Base-by-base conservation (phyloP, 1,140 invertebrate species). In the Parasteatoda tepidariorum region DNA sequence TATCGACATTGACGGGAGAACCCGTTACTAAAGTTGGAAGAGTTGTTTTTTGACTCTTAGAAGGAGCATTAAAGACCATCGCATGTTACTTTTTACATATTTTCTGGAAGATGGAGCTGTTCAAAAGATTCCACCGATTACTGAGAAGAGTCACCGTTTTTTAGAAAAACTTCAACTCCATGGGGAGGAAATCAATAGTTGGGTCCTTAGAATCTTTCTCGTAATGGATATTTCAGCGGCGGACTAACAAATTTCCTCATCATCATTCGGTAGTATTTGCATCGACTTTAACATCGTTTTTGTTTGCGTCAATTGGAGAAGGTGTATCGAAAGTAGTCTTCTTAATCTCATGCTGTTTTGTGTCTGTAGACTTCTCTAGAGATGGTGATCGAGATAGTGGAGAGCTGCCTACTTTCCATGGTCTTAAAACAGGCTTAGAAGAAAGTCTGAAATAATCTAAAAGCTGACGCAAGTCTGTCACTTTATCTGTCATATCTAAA, bases 41-140 rank as follows among this genome's bases (percentile, higher is more conserved):
- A 7, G 97, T 96, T 41, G 96, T 96, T 92, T 99, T 97, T 91
- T 98, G 95, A 87, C 99, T 99, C 92, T 98, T 98, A 1, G 97
- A 99, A 13, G 98, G 98, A 15, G 95, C 97, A n/a, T n/a, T 97
- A 87, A 99, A 99, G 18, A 97, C 97, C 96, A 99, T 98, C 11
- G 92, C 93, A 90, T 98, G 99, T 94, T 76, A 97, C 97, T 90
- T 96, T 95, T 18, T 98, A 90, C 31, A 99, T 90, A 2, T 59
- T 13, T 3, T 92, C 93, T 92, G 90, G 94, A 93, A 98, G 91
- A 88, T 97, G 93, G 55, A 99, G 89, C n/a, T 95, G 96, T 90
- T 98, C 96, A 90, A 98, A 99, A 1, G 93, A 93, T 90, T 97
- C 98, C 0, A 98, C 94, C 33, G 96, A 98, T 90, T 96, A 95